Evolutionary conservation across 1,140 invertebrate genomes (phyloP), one percentile per base, ranked within the genome.

Genomic region (Pseudomyrmex concolor): DNA sequence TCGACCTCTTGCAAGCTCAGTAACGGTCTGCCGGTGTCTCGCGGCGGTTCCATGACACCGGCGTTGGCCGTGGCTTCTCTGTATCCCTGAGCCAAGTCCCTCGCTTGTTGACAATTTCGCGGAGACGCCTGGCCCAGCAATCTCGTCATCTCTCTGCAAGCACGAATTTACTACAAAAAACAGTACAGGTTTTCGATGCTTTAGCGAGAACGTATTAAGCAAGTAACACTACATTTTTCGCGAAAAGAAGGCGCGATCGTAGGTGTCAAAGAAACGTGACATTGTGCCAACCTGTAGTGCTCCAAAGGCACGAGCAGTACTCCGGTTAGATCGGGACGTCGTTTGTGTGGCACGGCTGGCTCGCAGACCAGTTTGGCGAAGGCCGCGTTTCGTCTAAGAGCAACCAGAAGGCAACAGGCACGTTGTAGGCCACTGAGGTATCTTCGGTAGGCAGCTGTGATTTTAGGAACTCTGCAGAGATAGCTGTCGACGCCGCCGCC

Each of bases 341-440:
- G 95, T 81, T 96, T 94, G 5, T 93, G 94, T 2, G 97, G 97
- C 86, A 97, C 96, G 2, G 96, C 95, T 2, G 97, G 97, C 87
- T 97, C 96, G 50, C 96, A 96, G 72, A 97, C 96, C 86, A 97
- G 95, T 54, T 96, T 95, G 25, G 96, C 95, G 87, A 97, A 97
- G 25, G 96, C 95, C 4, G 92, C 94, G 93, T 94, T 95, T 91
- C 91, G 94, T 90, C 93, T 95, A 85, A 94, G 95, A 93, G 95
- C 94, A 76, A 97, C 97, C 89, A 97, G 92, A 25, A 97, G 95
- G 89, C 97, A 97, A 89, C 97, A 97, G 54, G 97, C 97, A 88
- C 96, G 95, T 92, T 97, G 97, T 73, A 97, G 95, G 55, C 97
- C 97, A 84, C 97, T 96, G 91, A 97, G 96, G 92, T 97, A 98